Percentiles rank a stretch among this genome's conserved stretches.
Conservation (phyloP, 2,888 invertebrate genomes). For the Tortricodes alternella region DNA sequence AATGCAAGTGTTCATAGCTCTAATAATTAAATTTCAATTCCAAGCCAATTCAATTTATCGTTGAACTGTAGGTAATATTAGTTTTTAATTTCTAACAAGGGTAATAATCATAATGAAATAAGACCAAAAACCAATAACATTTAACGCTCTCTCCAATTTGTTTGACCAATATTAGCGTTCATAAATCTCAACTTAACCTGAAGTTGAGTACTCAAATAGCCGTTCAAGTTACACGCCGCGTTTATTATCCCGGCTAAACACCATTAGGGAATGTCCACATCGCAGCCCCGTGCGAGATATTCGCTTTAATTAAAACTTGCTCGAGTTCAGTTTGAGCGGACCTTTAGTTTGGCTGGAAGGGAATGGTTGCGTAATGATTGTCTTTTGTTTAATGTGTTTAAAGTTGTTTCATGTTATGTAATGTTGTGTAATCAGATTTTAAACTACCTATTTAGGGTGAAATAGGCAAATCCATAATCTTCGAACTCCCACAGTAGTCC, state of each 20-base stretch:
- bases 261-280: slow-evolving; percentile 63
- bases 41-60: too few relatives aligned
- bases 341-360: slow-evolving; percentile 42
- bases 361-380: slow-evolving; percentile 14
- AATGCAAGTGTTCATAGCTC: too few relatives aligned
- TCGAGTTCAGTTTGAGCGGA: slow-evolving; percentile 49
- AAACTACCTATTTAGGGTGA: too few relatives aligned
- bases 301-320: slow-evolving; percentile 76
- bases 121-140: background rate
- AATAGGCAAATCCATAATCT: too few relatives aligned
- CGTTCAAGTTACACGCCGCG: slow-evolving; percentile 33
- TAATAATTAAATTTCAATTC: too few relatives aligned
- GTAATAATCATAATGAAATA: too few relatives aligned
- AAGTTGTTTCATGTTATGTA: background rate
- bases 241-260: slow-evolving; percentile 57
- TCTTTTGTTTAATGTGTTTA: background rate
- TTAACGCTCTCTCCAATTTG: slow-evolving; percentile 11
- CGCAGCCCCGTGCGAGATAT: slow-evolving; percentile 63
- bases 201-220: slow-evolving; percentile 28
- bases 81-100: too few relatives aligned
- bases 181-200: slow-evolving; percentile 27
- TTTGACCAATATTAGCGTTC: slow-evolving; percentile 27
- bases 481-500: too few relatives aligned
- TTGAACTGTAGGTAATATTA: too few relatives aligned
- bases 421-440: too few relatives aligned